Evolutionary conservation across 2,888 invertebrate species (phyloP).

Genomic region (Torymus auratus): DNA sequence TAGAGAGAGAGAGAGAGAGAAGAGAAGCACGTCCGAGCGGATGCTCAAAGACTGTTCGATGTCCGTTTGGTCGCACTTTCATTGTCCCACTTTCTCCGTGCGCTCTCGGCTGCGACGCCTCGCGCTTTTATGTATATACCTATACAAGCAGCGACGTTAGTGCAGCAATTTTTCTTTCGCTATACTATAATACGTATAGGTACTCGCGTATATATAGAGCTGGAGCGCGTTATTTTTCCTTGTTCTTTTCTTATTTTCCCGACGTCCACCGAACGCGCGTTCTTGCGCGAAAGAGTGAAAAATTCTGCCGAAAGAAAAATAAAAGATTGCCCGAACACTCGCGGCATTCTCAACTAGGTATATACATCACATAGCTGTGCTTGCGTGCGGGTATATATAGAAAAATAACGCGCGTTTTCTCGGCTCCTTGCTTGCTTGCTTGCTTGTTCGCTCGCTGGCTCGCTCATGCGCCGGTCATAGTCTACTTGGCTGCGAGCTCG

Average conservation of each 20-base stretch:
- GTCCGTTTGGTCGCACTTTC: constrained; percentile 73
- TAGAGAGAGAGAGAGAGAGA: constrained; percentile 28
- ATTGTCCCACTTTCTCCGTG: constrained; percentile 75
- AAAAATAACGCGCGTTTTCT: constrained; percentile 10
- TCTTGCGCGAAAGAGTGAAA: constrained; percentile 1
- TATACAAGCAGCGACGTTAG: constrained; percentile 3
- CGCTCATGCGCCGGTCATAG: constrained; percentile 66
- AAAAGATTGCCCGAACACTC: neutral
- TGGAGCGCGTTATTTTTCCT: constrained; percentile 6
- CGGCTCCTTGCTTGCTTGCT: neutral
- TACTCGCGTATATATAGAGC: neutral
- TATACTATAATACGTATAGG: too few relatives aligned
- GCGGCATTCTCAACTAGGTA: neutral
- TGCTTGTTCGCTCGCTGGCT: too few relatives aligned
- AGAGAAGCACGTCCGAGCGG: constrained; percentile 43
- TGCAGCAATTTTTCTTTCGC: constrained; percentile 45
- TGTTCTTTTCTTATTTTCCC: neutral
- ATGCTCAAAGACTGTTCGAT: constrained; percentile 42
- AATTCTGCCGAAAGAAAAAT: neutral
- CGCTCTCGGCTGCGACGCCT: neutral
- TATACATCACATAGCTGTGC: neutral
- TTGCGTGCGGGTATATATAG: neutral
- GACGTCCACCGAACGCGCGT: neutral
- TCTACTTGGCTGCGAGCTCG: constrained; percentile 73
- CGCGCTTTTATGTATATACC: too few relatives aligned